Conservation (phyloP, 2,113 vertebrate genomes). For the Malurus melanocephalus region DNA sequence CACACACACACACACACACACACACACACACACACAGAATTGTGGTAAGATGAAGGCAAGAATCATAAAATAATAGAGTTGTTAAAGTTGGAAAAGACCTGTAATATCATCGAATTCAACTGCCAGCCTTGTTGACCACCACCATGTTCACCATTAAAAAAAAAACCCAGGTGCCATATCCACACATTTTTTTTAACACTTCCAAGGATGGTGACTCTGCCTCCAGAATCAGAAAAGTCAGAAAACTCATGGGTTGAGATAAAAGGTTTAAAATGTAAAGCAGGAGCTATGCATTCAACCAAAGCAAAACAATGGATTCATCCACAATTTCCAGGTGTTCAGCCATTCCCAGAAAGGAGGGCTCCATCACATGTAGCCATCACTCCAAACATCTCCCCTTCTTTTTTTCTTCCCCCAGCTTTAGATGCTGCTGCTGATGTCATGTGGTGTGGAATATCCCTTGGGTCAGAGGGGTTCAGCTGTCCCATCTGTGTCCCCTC, state of each 20-base stretch:
- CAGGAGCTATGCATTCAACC: not conserved
- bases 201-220: not conserved
- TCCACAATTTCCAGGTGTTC: not conserved
- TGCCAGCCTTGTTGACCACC: fast-evolving
- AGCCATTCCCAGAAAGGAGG: not conserved
- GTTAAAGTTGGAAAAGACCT: not conserved
- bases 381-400: not conserved
- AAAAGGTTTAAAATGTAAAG: not conserved
- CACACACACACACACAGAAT: not conserved
- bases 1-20: not conserved
- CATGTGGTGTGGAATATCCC: not conserved
- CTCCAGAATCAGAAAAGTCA: not conserved
- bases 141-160: not conserved
- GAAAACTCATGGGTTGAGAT: not conserved
- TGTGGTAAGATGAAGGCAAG: not conserved
- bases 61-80: not conserved
- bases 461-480: not conserved
- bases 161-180: not conserved
- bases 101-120: not conserved
- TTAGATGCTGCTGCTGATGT: not conserved
- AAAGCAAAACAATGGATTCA: not conserved
- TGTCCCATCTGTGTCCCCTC: fast-evolving
- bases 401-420: not conserved
- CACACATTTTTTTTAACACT: not conserved
- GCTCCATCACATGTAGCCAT: not conserved